Base-by-base conservation (phyloP, 2,113 vertebrate genomes). In the Cyprinus carpio region DNA sequence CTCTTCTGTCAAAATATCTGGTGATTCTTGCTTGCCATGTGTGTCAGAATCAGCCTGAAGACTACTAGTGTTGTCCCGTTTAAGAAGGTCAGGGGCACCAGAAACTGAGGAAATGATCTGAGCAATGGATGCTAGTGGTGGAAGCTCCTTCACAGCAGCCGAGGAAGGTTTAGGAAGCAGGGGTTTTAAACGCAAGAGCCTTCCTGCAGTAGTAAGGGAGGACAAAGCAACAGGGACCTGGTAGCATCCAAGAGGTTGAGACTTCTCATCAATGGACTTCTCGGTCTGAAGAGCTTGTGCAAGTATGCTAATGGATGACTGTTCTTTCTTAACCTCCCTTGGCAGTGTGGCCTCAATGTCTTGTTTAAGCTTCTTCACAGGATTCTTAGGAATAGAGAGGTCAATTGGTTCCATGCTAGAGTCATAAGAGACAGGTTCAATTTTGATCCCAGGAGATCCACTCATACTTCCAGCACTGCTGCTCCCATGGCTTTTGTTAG, bases 81-180 rank as follows among this genome's bases (percentile, higher is more conserved):
- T 89, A 13, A 89, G 82, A 49, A 89, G 88, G 64, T 87, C 88
- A 64, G 86, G 81, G 18, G 96, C 97, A 0, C 96, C 96, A 7
- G 97, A 98, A 85, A 99, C 98, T 0, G 98, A 99, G 5, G 97
- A 97, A 93, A 99, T 99, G 87, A 99, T 99, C 94, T 99, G 98
- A 79, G 98, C 97, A 6, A 99, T 99, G 87, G 98, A 99, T 76
- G 98, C 98, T 89, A 99, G 91, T 0, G 98, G 98, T 0, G 97
- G 97, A 67, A 98, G 94, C 89, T 99, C 98, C 65, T 89, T 89
- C 37, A 79, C 23, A 18, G 20, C 67, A 40, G 83, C 20, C n/a
- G 81, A 65, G 31, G 64, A 76, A 8, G 88, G 86, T 84, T 85
- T 87, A n/a, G 86, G 88, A 46, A 86, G 88, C 51, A 84, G 72